phyloP scores from a whole-genome alignment of 2,113 vertebrate genomes.

The Jaculus jaculus region DNA sequence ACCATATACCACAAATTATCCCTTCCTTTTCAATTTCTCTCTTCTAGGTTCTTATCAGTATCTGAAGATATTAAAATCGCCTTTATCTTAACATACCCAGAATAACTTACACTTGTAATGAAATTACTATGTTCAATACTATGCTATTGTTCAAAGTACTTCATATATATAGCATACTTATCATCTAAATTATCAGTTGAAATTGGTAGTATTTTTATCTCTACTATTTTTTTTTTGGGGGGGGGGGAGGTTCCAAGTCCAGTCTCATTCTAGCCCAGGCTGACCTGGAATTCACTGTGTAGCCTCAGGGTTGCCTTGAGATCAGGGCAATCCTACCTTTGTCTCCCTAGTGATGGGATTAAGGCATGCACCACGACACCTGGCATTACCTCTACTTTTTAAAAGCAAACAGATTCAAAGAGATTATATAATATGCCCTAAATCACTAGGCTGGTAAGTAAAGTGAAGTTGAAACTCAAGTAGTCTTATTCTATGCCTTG shows the following conservation, averaged over 20 bases:
- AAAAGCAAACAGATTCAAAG: slow-evolving; percentile 27
- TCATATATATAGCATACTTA: slow-evolving; percentile 15
- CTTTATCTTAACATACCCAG: slow-evolving; percentile 1
- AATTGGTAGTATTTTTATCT: neutral
- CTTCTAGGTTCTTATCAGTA: neutral
- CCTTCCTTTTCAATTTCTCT: slow-evolving; percentile 18
- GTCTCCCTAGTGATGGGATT: too few species aligned
- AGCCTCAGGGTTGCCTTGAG: too few species aligned
- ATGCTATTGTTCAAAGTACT: neutral
- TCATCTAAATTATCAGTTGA: neutral
- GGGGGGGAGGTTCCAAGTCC: too few species aligned
- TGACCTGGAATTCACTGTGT: too few species aligned
- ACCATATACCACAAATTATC: slow-evolving; percentile 4
- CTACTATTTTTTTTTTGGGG: too few species aligned
- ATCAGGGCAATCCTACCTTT: too few species aligned
- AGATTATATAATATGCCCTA: neutral
- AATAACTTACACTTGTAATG: neutral
- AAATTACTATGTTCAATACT: neutral
- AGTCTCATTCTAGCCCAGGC: too few species aligned
- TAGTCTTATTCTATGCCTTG: neutral
- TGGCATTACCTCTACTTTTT: neutral
- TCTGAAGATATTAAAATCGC: slow-evolving; percentile 1
- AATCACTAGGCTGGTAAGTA: neutral
- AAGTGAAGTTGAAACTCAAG: too few species aligned
- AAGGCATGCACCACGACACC: too few species aligned